Evolutionary conservation across 2,797 vertebrate species (phyloP).

Genomic region (Chaetodon trifasciatus): DNA sequence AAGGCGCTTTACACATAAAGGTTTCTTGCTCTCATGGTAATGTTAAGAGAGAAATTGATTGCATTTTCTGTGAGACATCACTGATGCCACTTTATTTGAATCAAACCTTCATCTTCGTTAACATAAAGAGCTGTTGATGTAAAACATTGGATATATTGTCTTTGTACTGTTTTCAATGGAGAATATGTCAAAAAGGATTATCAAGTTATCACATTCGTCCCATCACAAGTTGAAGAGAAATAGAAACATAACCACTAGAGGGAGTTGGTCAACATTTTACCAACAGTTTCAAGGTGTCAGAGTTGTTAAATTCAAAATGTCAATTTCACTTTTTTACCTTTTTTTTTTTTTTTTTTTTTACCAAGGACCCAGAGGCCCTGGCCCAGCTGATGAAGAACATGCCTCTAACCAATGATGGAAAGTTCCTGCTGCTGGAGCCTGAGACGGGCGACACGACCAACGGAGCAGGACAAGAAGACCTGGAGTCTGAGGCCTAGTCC

Average conservation of each 20-base stretch:
- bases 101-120: neutral
- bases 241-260: slow-evolving; percentile 30
- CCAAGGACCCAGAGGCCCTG: slow-evolving; percentile 93
- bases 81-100: neutral
- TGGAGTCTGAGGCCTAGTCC: slow-evolving; percentile 95
- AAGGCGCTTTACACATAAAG: no score
- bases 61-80: neutral
- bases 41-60: neutral
- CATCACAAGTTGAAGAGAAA: neutral
- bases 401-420: slow-evolving; percentile 94
- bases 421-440: slow-evolving; percentile 92
- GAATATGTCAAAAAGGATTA: no score
- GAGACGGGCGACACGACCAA: slow-evolving; percentile 79
- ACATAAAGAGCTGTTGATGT: neutral
- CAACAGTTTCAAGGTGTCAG: neutral
- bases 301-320: neutral
- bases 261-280: slow-evolving; percentile 22
- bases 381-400: slow-evolving; percentile 95
- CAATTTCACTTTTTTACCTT: neutral
- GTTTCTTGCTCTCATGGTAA: neutral
- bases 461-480: slow-evolving; percentile 82
- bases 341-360: neutral
- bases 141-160: no score
- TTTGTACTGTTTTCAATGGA: no score
- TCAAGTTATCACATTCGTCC: no score